Base-by-base conservation (phyloP, 2,797 vertebrate species). In the Gymnothorax reevesii region DNA sequence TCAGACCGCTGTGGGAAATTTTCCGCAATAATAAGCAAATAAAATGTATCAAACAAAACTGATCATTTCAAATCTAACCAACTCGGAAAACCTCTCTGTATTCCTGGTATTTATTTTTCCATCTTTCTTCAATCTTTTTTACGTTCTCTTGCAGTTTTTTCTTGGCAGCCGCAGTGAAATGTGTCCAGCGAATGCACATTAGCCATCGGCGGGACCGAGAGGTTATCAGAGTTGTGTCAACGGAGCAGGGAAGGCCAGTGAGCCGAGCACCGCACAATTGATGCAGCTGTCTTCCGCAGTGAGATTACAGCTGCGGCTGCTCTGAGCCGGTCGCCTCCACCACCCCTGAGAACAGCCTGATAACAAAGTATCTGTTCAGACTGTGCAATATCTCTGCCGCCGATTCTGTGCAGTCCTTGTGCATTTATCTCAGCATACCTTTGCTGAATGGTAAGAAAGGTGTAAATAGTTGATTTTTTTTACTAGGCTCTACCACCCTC, bases 341-440 rank as follows among this genome's bases (percentile, higher is more conserved):
- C 62, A 7, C 62, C 20, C 27, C 59, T 84, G 15, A 42, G 54
- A 55, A 57, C 59, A 57, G 82, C 42, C 83, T 17, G 83, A 84
- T 64, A 62, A 84, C 60, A 52, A 49, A 84, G 27, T 42, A 33
- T 66, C 59, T 52, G 59, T 84, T 66, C 83, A 49, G 64, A 84
- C 42, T 84, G 83, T 4, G 27, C 25, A 7, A 84, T 52, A 57
- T 64, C 0, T 49, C 60, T 64, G 57, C 25, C 57, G 8, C 25
- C n/a, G 13, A 4, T 15, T 27, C n/a, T 13, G 12, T 10, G n/a
- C 64, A 3, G 57, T 33, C n/a, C 82, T 3, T 13, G 12, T 10
- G 59, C 25, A 17, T 42, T 84, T 57, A 64, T 62, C 33, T 84
- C 9, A 66, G 42, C 22, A 33, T 64, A 10, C 52, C n/a, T n/a